These are phyloP conservation scores for Ceratoteleas bidentatus DNA, from an alignment of 1,140 invertebrate species.

Conservation along the genomic window DNA sequence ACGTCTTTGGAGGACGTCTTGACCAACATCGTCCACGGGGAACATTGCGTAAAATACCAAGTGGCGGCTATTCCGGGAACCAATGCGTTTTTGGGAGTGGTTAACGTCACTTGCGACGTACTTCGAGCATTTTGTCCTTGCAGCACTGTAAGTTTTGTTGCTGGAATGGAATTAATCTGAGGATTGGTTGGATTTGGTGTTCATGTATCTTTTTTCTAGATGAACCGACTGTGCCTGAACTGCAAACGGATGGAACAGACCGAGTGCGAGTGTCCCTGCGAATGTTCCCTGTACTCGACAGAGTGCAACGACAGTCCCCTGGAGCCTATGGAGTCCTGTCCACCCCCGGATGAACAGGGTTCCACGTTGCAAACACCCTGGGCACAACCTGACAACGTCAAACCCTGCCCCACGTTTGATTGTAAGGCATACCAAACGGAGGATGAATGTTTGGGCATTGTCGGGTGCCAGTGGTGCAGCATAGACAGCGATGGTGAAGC, in stretches of 20 bases:
- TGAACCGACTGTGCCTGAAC: constrained; percentile 93
- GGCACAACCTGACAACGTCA: constrained; percentile 76
- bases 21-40: constrained; percentile 92
- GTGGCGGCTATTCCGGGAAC: constrained; percentile 90
- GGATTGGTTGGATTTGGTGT: no score
- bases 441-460: constrained; percentile 90
- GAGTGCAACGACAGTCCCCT: constrained; percentile 77
- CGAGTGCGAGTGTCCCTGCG: constrained; percentile 97
- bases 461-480: constrained; percentile 96
- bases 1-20: constrained; percentile 88
- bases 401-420: constrained; percentile 87
- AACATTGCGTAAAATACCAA: constrained; percentile 94
- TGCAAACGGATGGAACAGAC: constrained; percentile 97
- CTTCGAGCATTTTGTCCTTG: constrained; percentile 91
- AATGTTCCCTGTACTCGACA: constrained; percentile 89
- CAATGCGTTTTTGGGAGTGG: constrained; percentile 93
- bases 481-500: constrained; percentile 88
- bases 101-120: constrained; percentile 90
- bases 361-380: constrained; percentile 72
- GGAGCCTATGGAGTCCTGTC: constrained; percentile 73
- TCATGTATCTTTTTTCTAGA: constrained; percentile 75
- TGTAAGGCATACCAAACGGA: constrained; percentile 89
- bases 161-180: no score
- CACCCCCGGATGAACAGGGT: constrained; percentile 76
- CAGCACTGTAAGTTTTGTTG: constrained; percentile 83